Conservation (phyloP, 2,797 vertebrate genomes). For the Menidia menidia region DNA sequence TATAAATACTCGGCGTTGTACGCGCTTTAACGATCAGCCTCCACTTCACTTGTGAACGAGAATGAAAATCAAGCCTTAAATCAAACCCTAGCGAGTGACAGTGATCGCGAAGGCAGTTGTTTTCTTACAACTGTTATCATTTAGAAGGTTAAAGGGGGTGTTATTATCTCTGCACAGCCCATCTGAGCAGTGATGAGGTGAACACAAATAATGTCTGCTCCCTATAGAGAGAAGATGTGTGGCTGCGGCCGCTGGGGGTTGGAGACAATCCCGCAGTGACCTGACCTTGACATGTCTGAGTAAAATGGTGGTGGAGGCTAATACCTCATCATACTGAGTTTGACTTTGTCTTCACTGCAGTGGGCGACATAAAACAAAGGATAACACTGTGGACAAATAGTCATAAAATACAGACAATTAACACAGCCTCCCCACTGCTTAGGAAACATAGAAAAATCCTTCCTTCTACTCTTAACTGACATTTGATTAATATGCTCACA, state of each 20-base stretch:
- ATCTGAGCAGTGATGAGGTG: conserved; percentile 80
- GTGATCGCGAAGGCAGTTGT: conserved; percentile 48
- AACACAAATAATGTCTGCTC: conserved; percentile 78
- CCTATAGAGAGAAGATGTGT: conserved; percentile 67
- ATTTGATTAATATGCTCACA: not conserved
- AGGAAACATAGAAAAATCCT: conserved; percentile 2
- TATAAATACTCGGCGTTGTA: conserved; percentile 12
- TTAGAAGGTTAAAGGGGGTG: conserved; percentile 77
- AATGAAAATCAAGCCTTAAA: conserved; percentile 35
- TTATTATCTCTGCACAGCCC: conserved; percentile 74
- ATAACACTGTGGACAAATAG: conserved; percentile 79
- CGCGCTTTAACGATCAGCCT: conserved; percentile 14
- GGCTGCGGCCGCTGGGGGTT: conserved; percentile 58
- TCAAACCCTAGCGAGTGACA: conserved; percentile 8
- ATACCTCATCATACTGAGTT: conserved; percentile 83
- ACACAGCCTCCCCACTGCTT: conserved; percentile 17
- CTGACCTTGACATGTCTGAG: conserved; percentile 84
- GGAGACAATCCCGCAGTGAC: conserved; percentile 76
- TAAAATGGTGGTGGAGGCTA: conserved; percentile 77
- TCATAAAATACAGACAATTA: conserved; percentile 73
- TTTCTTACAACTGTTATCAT: conserved; percentile 73
- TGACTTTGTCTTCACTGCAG: conserved; percentile 78
- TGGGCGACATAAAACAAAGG: conserved; percentile 80
- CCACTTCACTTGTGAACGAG: conserved; percentile 3
- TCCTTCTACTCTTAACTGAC: not conserved